Evolutionary conservation across 1,140 invertebrate genomes (phyloP).

Genomic region (Aporrectodea caliginosa): DNA sequence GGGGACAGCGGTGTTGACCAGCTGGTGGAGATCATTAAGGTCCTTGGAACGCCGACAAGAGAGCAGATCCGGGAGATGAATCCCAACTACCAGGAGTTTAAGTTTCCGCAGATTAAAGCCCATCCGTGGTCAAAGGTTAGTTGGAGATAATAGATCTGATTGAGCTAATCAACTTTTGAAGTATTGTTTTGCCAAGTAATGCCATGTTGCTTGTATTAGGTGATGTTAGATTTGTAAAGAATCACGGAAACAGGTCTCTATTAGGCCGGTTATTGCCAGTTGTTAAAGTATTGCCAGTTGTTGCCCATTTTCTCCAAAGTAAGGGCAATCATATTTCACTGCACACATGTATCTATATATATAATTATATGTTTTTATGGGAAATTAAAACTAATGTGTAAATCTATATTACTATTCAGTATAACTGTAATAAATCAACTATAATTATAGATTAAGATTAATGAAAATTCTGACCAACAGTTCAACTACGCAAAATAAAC

Average conservation of each 20-base stretch:
- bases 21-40: constrained; percentile 91
- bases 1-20: constrained; percentile 99
- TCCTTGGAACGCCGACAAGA: constrained; percentile 91
- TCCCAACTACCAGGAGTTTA: constrained; percentile 99
- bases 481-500: too few species aligned
- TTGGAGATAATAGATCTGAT: background rate
- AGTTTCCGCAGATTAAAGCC: constrained; percentile 99
- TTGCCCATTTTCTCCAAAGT: too few species aligned
- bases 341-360: too few species aligned
- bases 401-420: too few species aligned
- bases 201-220: background rate
- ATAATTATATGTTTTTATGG: too few species aligned
- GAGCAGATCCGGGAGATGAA: constrained; percentile 99
- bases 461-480: too few species aligned
- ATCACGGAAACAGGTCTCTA: background rate
- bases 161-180: background rate
- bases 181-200: background rate
- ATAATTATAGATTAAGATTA: too few species aligned
- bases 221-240: background rate
- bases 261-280: background rate
- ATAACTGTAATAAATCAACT: too few species aligned
- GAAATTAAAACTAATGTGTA: too few species aligned
- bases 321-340: too few species aligned
- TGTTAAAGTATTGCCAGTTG: background rate
- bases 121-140: constrained; percentile 93